A percentile compares a stretch with the other conserved stretches of the same genome.
Evolutionary conservation across 2,888 invertebrate genomes (phyloP).

Genomic region (Octodonta nipae): DNA sequence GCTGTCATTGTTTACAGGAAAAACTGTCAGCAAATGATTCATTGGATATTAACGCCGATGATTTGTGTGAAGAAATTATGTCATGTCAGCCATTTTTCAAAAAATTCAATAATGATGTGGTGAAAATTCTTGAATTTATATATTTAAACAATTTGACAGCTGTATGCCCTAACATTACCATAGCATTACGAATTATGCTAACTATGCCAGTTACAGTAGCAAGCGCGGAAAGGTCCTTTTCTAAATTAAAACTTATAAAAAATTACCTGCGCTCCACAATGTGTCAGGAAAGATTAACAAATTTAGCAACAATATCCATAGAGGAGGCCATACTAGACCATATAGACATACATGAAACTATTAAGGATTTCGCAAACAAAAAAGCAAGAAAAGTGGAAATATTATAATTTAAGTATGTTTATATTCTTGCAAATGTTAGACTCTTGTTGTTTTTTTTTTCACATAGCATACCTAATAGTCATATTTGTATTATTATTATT

Average conservation of each 20-base stretch:
- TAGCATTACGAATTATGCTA: constrained; percentile 8
- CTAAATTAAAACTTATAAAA: constrained; percentile 11
- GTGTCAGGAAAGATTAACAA: constrained; percentile 12
- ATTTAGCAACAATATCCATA: constrained; percentile 15
- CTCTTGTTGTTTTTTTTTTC: constrained; percentile 5
- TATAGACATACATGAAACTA: constrained; percentile 11
- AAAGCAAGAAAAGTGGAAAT: constrained; percentile 11
- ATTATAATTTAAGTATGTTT: constrained; percentile 11
- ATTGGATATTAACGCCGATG: constrained; percentile 14
- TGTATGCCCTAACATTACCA: constrained; percentile 6
- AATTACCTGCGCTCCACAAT: constrained; percentile 2
- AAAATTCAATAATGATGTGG: constrained; percentile 11
- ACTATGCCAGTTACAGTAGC: constrained; percentile 11
- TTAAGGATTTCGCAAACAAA: constrained; percentile 13
- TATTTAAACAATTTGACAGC: constrained; percentile 9
- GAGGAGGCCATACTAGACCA: constrained; percentile 12
- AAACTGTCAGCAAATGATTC: constrained; percentile 9
- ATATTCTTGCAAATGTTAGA: constrained; percentile 10
- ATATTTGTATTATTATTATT: not conserved
- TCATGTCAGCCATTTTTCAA: constrained; percentile 12
- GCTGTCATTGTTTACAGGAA: constrained; percentile 12
- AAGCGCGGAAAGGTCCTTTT: constrained; percentile 10
- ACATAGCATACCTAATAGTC: constrained; percentile 1
- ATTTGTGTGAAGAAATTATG: constrained; percentile 15
- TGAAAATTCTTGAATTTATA: constrained; percentile 10